Conservation (phyloP, 2,797 vertebrate genomes). For the Artibeus lituratus region DNA sequence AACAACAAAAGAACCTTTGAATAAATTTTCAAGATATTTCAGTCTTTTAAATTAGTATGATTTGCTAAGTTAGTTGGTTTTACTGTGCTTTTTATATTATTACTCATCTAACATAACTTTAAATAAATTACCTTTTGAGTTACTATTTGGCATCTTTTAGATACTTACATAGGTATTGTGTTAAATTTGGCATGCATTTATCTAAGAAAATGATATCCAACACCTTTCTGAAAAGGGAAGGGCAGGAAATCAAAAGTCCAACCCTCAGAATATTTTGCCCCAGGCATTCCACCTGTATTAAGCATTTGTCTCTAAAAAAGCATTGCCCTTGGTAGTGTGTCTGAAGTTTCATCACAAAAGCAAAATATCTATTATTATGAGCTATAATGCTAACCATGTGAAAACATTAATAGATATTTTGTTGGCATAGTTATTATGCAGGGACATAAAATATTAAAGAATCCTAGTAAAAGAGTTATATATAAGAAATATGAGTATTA, state of each 20-base stretch:
- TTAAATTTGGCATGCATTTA: neutral
- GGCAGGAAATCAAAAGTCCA: neutral
- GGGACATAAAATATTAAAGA: constrained; percentile 14
- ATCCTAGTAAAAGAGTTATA: neutral
- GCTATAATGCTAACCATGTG: neutral
- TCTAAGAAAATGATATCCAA: neutral
- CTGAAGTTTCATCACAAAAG: neutral
- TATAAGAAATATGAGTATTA: neutral
- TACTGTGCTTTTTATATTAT: neutral
- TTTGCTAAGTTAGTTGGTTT: neutral
- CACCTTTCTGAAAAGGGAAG: neutral
- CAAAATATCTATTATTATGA: neutral
- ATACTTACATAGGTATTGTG: neutral
- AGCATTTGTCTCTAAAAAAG: neutral
- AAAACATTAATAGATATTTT: constrained; percentile 7
- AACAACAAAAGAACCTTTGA: neutral
- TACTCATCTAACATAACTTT: neutral
- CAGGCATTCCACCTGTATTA: neutral
- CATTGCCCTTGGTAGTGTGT: neutral
- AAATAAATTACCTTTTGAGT: neutral
- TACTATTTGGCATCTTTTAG: neutral
- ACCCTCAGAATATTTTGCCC: neutral
- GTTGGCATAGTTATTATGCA: neutral
- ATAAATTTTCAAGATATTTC: neutral
- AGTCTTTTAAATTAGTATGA: neutral